These are phyloP conservation scores for Phasianus colchicus DNA, from an alignment of 2,113 vertebrate genomes.

Conservation along the genomic window DNA sequence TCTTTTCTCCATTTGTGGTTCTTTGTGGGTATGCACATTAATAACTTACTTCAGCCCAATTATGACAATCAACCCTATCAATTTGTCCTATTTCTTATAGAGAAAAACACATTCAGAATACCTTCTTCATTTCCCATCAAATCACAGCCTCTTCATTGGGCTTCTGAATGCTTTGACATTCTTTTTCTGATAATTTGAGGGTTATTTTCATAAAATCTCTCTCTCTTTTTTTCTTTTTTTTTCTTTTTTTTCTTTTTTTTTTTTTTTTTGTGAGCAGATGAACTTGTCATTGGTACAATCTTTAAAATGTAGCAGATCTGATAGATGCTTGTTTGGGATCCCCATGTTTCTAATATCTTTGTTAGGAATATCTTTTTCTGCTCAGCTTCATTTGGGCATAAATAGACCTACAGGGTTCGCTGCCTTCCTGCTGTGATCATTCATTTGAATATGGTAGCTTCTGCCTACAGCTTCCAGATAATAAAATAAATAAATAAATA, in stretches of 20 bases:
- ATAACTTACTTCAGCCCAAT: background rate
- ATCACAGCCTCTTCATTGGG: background rate
- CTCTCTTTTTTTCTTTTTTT: background rate
- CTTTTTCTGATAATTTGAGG: background rate
- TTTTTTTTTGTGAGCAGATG: background rate
- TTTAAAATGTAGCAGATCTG: background rate
- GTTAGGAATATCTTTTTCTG: background rate
- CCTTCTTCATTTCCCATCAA: background rate
- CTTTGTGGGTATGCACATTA: background rate
- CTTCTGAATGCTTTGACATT: background rate
- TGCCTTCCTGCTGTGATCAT: background rate
- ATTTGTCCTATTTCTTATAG: background rate
- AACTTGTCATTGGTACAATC: background rate
- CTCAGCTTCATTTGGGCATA: background rate
- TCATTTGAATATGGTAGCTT: background rate
- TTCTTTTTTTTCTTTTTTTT: no score
- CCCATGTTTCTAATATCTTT: background rate
- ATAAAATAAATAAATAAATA: background rate
- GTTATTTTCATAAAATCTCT: background rate
- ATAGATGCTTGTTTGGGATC: background rate
- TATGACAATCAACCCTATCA: background rate
- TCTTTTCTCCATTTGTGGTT: background rate
- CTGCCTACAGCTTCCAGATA: background rate
- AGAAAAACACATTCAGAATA: background rate
- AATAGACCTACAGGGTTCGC: background rate